These are phyloP conservation scores for Mnemiopsis leidyi DNA, from an alignment of 37 sponge, comb jelly and placozoan species.

Conservation along the genomic window DNA sequence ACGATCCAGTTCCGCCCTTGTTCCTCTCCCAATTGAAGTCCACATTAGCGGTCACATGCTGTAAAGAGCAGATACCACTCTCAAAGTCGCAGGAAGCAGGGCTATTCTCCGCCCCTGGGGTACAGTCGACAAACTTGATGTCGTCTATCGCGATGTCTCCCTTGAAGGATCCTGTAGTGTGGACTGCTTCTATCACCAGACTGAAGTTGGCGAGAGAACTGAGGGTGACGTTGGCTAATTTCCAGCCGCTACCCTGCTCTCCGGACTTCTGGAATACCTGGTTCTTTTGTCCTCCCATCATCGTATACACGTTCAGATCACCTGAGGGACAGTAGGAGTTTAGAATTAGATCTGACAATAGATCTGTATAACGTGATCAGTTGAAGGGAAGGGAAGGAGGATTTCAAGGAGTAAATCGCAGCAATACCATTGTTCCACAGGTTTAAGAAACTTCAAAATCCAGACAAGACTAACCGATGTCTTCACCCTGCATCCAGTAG, in stretches of 20 bases:
- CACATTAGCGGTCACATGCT: neutral
- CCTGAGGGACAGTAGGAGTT: too few species aligned
- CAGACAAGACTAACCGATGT: constrained; percentile 20
- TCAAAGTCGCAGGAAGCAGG: constrained; percentile 67
- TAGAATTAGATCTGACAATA: too few species aligned
- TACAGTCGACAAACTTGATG: neutral
- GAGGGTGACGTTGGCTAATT: neutral
- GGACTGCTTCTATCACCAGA: constrained; percentile 2
- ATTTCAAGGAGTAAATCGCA: too few species aligned
- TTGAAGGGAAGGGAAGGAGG: too few species aligned
- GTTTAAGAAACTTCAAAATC: too few species aligned
- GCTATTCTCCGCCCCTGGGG: neutral
- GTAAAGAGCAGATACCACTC: constrained; percentile 13
- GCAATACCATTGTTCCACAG: too few species aligned
- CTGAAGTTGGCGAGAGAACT: neutral
- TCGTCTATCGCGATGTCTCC: constrained; percentile 66
- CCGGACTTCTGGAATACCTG: neutral
- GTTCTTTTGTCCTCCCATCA: neutral
- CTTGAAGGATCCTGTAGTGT: neutral
- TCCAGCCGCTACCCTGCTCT: constrained; percentile 52
- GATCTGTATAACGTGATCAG: too few species aligned
- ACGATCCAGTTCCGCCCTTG: constrained; percentile 66
- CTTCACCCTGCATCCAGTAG: constrained; percentile 64
- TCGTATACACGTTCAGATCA: constrained; percentile 34
- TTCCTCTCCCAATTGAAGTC: constrained; percentile 67